phyloP scores from a whole-genome alignment of 2,113 vertebrate genomes.

The Genyomyrus donnyi region DNA sequence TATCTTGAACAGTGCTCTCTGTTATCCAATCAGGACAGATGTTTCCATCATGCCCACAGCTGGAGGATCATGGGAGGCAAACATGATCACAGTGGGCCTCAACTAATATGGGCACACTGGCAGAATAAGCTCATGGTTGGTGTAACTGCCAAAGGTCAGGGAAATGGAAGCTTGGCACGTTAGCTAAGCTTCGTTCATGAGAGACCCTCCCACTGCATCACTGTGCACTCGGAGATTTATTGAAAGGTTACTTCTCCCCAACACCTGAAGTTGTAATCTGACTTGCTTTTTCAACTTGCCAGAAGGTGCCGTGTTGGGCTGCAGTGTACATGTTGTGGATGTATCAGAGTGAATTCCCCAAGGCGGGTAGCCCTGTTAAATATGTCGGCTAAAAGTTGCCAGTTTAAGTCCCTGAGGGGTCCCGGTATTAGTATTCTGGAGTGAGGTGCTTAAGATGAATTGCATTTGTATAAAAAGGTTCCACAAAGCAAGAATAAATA shows the following conservation, averaged over 20 bases:
- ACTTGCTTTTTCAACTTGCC: background rate
- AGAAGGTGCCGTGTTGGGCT: background rate
- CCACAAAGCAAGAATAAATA: background rate
- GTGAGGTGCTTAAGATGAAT: background rate
- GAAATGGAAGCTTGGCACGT: background rate
- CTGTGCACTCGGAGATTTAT: background rate
- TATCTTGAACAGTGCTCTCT: background rate
- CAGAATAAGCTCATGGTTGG: background rate
- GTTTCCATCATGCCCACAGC: background rate
- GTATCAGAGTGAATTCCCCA: background rate
- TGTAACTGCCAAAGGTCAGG: background rate
- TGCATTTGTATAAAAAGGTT: background rate
- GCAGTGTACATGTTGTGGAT: background rate
- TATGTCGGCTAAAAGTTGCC: background rate
- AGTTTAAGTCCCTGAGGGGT: background rate
- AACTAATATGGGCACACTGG: background rate
- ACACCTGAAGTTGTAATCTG: background rate
- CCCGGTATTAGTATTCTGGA: background rate
- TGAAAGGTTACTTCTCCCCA: background rate
- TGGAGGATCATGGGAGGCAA: background rate
- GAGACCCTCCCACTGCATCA: background rate
- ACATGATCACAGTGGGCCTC: background rate
- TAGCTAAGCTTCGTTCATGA: background rate
- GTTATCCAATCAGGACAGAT: background rate
- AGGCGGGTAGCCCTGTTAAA: background rate